Percentiles rank a stretch among this genome's conserved stretches.
Conservation (phyloP, 1,140 invertebrate species). For the Aphaenogaster rudis region DNA sequence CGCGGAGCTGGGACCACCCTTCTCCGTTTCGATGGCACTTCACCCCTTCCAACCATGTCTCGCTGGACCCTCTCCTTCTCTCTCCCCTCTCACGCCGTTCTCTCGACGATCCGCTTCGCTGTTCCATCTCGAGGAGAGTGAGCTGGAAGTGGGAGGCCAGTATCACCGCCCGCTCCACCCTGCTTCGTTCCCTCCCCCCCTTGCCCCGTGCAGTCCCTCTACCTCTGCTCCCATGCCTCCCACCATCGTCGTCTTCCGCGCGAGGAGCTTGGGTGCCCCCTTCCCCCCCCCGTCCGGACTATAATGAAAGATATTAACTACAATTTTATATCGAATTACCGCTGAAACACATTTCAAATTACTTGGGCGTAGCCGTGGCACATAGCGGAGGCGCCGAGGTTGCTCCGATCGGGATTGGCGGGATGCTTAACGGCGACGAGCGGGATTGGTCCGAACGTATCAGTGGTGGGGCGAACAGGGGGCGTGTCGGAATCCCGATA, state of each 20-base stretch:
- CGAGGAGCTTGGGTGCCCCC: slow-evolving; percentile 30
- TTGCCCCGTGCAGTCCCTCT: slow-evolving; percentile 14
- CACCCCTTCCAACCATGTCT: slow-evolving; percentile 73
- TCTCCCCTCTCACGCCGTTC: slow-evolving; percentile 32
- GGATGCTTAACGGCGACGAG: slow-evolving; percentile 63
- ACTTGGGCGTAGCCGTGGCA: slow-evolving; percentile 83
- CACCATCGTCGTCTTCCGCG: slow-evolving; percentile 53
- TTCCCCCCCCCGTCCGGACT: slow-evolving; percentile 72
- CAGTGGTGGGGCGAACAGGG: slow-evolving; percentile 55
- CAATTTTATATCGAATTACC: slow-evolving; percentile 88
- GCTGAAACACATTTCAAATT: slow-evolving; percentile 87
- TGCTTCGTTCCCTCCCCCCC: slow-evolving; percentile 36
- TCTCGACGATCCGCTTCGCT: slow-evolving; percentile 66
- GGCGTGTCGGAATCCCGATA: slow-evolving; percentile 81
- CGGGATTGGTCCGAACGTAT: slow-evolving; percentile 74
- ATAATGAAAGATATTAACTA: slow-evolving; percentile 88
- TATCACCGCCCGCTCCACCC: slow-evolving; percentile 66
- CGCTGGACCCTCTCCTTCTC: slow-evolving; percentile 46
- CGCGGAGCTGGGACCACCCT: slow-evolving; percentile 63
- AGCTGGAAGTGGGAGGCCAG: slow-evolving; percentile 55
- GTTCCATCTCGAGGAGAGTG: slow-evolving; percentile 70
- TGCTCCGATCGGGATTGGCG: slow-evolving; percentile 72
- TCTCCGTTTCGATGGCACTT: slow-evolving; percentile 72
- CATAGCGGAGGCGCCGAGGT: slow-evolving; percentile 70
- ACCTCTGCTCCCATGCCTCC: background rate